phyloP scores from a whole-genome alignment of 2,113 vertebrate species.

The Gopherus flavomarginatus region DNA sequence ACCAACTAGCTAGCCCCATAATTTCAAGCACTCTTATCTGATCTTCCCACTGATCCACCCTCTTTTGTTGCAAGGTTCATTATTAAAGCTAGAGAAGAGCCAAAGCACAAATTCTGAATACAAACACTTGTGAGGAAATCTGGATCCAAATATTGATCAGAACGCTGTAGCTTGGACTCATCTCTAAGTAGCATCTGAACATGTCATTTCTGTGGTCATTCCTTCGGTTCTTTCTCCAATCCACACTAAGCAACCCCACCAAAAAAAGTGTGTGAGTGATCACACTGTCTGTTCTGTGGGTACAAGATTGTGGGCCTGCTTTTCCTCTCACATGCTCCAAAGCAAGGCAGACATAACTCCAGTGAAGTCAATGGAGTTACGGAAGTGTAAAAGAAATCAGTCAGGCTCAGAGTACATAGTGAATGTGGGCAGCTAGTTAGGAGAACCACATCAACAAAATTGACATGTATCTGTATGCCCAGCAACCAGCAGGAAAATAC shows the following conservation, averaged over 20 bases:
- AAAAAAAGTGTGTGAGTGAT: rapidly evolving
- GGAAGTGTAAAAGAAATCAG: background rate
- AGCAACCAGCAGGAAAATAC: background rate
- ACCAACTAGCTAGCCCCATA: background rate
- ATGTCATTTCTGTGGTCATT: rapidly evolving
- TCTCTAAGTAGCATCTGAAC: background rate
- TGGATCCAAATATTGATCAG: background rate
- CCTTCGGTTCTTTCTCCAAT: background rate
- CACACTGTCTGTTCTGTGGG: background rate
- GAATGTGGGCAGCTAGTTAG: background rate
- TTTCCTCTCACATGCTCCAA: background rate
- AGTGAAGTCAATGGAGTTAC: background rate
- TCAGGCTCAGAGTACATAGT: background rate
- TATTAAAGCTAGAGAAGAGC: background rate
- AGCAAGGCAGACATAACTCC: background rate
- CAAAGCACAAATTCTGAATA: background rate
- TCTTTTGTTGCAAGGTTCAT: background rate
- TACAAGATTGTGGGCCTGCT: background rate
- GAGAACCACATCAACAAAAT: background rate
- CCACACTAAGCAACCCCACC: background rate
- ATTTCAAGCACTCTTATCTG: background rate
- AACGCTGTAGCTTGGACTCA: background rate
- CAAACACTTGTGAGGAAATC: background rate
- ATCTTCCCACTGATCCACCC: background rate
- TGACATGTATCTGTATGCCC: background rate